Conservation (phyloP, 2,113 vertebrate species). For the Pelvicachromis taeniatus region DNA sequence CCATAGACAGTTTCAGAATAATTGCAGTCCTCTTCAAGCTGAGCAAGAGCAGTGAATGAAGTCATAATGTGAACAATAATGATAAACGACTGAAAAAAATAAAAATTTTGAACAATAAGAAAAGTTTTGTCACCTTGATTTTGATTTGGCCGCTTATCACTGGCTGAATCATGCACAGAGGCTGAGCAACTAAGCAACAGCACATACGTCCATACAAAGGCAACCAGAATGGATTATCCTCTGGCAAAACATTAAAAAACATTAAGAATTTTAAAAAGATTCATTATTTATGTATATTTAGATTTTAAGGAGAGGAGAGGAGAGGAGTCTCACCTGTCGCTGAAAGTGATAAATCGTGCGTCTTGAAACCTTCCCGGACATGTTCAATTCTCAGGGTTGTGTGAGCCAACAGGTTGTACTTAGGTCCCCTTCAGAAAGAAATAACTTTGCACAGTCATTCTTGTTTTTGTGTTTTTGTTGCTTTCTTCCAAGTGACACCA, state of each 20-base stretch:
- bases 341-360: conserved; percentile 78
- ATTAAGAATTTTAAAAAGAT: background rate
- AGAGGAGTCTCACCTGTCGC: conserved; percentile 69
- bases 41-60: conserved; percentile 6
- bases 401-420: conserved; percentile 82
- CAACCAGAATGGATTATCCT: conserved; percentile 83
- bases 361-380: conserved; percentile 82
- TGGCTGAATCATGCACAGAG: conserved; percentile 78
- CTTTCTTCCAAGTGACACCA: background rate
- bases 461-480: background rate
- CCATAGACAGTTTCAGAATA: conserved; percentile 64
- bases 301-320: background rate
- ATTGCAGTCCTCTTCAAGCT: conserved; percentile 63
- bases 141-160: conserved; percentile 59
- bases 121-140: conserved; percentile 49
- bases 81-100: background rate
- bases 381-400: conserved; percentile 73
- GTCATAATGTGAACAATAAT: background rate
- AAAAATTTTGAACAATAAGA: background rate
- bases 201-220: conserved; percentile 86
- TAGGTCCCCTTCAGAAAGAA: conserved; percentile 73
- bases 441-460: background rate
- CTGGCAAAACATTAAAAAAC: conserved; percentile 29
- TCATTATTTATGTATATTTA: background rate
- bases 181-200: conserved; percentile 83